Evolutionary conservation across 2,888 invertebrate genomes (phyloP).

Genomic region (Chironomus riparius): DNA sequence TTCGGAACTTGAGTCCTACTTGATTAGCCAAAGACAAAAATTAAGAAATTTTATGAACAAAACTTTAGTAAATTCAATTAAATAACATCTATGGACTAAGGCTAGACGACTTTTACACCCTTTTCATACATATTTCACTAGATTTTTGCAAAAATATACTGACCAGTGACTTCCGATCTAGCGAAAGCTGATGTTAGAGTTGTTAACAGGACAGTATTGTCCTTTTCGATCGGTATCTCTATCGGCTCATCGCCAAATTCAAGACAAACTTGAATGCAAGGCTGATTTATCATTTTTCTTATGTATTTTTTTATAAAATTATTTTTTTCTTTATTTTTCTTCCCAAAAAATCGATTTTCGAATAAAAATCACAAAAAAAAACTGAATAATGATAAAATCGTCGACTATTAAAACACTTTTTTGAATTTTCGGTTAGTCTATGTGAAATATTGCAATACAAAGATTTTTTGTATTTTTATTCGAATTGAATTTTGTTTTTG

Average conservation of each 20-base stretch:
- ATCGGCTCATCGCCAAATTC: conserved; percentile 2
- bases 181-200: not conserved
- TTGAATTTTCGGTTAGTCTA: too few species aligned
- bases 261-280: not conserved
- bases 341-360: not conserved
- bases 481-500: too few species aligned
- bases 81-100: not conserved
- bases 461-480: too few species aligned
- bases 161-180: not conserved
- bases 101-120: too few species aligned
- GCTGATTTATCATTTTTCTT: not conserved
- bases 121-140: not conserved
- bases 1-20: conserved; percentile 2
- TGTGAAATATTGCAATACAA: too few species aligned
- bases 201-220: not conserved
- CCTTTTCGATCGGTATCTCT: not conserved
- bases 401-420: too few species aligned
- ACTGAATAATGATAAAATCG: too few species aligned
- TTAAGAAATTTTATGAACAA: not conserved
- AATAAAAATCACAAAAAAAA: too few species aligned
- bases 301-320: not conserved
- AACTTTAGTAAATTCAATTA: not conserved
- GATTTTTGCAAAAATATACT: not conserved
- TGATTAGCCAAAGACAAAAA: not conserved
- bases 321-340: not conserved